phyloP scores from a whole-genome alignment of 2,113 vertebrate species.

The Leiothrix lutea region DNA sequence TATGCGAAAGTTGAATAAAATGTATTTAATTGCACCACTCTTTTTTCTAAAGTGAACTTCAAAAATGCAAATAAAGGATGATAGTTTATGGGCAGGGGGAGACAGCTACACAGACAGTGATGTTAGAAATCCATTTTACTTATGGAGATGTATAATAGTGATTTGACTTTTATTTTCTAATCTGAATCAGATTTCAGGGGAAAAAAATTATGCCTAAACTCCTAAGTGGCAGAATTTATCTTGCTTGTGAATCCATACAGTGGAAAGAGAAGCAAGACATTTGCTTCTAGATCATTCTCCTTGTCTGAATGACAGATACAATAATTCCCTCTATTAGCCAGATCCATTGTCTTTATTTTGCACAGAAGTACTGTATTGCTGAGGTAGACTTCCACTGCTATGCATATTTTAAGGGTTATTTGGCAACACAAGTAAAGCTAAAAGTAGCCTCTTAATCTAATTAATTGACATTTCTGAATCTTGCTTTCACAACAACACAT shows the following conservation, averaged over 20 bases:
- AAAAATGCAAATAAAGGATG: slow-evolving; percentile 68
- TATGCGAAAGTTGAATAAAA: slow-evolving; percentile 71
- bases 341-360: slow-evolving; percentile 74
- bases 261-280: slow-evolving; percentile 63
- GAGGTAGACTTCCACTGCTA: slow-evolving; percentile 79
- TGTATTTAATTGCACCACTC: slow-evolving; percentile 66
- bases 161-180: slow-evolving; percentile 65
- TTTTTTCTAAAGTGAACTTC: slow-evolving; percentile 71
- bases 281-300: slow-evolving; percentile 73
- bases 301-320: slow-evolving; percentile 73
- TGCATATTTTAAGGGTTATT: slow-evolving; percentile 87
- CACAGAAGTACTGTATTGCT: slow-evolving; percentile 69
- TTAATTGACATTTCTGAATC: slow-evolving; percentile 89
- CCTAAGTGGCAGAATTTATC: slow-evolving; percentile 62
- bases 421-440: slow-evolving; percentile 83
- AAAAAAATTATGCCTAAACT: slow-evolving; percentile 40
- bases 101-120: slow-evolving; percentile 36
- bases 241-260: slow-evolving; percentile 62
- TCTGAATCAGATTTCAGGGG: slow-evolving; percentile 57
- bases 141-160: slow-evolving; percentile 57
- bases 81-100: slow-evolving; percentile 15
- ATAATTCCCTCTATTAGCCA: slow-evolving; percentile 74
- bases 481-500: slow-evolving; percentile 89
- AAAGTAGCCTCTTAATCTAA: slow-evolving; percentile 90
- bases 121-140: slow-evolving; percentile 70